Percentiles rank a stretch among this genome's conserved stretches.
Conservation (phyloP, 2,888 invertebrate genomes). For the Trachelus troglodyta region DNA sequence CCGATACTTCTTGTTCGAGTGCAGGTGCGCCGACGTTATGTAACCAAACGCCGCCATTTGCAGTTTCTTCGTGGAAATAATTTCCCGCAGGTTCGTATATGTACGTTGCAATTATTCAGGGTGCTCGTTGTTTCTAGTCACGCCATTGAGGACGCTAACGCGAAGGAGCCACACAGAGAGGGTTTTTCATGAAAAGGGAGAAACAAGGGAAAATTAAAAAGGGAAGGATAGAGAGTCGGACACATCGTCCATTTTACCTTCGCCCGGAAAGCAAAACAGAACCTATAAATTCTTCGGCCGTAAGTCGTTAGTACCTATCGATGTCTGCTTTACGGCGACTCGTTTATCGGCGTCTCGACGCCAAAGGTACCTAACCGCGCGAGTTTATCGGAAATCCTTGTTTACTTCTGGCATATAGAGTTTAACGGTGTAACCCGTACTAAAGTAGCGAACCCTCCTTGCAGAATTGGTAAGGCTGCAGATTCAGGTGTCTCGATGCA, state of each 20-base stretch:
- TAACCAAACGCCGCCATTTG: slow-evolving; percentile 13
- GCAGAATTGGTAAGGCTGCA: not conserved
- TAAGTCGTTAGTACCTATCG: not conserved
- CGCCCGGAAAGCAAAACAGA: not conserved
- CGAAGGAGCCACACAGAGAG: not conserved
- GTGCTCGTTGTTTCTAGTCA: slow-evolving; percentile 32
- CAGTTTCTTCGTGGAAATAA: slow-evolving; percentile 2
- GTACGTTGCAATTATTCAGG: slow-evolving; percentile 24
- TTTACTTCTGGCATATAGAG: not conserved
- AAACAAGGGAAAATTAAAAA: slow-evolving; percentile 11
- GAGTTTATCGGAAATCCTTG: not conserved
- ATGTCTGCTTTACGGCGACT: slow-evolving; percentile 2
- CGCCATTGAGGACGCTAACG: slow-evolving; percentile 47
- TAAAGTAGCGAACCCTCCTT: not conserved
- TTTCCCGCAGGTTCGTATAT: slow-evolving; percentile 14
- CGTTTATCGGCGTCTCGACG: slow-evolving; percentile 3
- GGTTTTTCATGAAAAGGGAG: slow-evolving; percentile 1
- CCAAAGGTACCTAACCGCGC: not conserved
- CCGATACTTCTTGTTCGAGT: slow-evolving; percentile 31
- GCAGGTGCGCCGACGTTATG: slow-evolving; percentile 17
- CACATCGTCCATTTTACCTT: not conserved
- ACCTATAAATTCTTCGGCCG: slow-evolving; percentile 1
- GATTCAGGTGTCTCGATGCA: not conserved
- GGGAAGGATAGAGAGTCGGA: not conserved
- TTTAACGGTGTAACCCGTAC: not conserved